phyloP scores from a whole-genome alignment of 1,140 invertebrate species.

The Drosophila eugracilis region DNA sequence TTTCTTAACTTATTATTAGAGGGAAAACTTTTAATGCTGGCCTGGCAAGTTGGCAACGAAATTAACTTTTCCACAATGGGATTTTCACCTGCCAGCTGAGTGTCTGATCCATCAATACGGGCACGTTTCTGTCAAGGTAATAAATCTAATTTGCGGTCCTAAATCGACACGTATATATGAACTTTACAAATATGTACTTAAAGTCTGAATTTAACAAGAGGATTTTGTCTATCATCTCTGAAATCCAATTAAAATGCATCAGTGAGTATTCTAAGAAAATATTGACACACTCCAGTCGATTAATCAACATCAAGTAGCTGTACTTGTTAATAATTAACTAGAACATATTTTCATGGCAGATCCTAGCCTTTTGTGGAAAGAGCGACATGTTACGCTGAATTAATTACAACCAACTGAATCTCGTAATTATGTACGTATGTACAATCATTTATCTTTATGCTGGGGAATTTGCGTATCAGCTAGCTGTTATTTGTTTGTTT shows the following conservation, averaged over 20 bases:
- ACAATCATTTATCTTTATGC: slow-evolving; percentile 44
- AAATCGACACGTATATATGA: slow-evolving; percentile 1
- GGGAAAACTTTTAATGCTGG: slow-evolving; percentile 11
- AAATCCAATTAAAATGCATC: slow-evolving; percentile 1
- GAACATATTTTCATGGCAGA: slow-evolving; percentile 29
- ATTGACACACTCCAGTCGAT: slow-evolving; percentile 10
- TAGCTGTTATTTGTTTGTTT: too few relatives aligned
- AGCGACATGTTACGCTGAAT: slow-evolving; percentile 1
- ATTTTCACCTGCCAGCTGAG: slow-evolving; percentile 33
- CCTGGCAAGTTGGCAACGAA: background rate
- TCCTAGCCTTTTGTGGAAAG: background rate
- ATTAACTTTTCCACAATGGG: slow-evolving; percentile 35
- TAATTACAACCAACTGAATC: slow-evolving; percentile 29
- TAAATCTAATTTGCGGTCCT: slow-evolving; percentile 40
- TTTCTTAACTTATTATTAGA: background rate
- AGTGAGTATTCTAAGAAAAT: background rate
- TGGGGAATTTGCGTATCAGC: too few relatives aligned
- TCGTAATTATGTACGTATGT: slow-evolving; percentile 12
- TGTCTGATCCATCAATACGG: slow-evolving; percentile 37
- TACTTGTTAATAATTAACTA: slow-evolving; percentile 21
- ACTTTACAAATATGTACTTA: background rate
- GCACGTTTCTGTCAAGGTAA: slow-evolving; percentile 3
- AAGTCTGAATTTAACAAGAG: background rate
- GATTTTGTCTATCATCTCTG: background rate
- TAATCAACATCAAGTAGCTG: slow-evolving; percentile 15